A percentile compares a stretch with the other conserved stretches of the same genome.
These are phyloP conservation scores for Felis chaus DNA, from an alignment of 2,113 vertebrate species.

Conservation along the genomic window DNA sequence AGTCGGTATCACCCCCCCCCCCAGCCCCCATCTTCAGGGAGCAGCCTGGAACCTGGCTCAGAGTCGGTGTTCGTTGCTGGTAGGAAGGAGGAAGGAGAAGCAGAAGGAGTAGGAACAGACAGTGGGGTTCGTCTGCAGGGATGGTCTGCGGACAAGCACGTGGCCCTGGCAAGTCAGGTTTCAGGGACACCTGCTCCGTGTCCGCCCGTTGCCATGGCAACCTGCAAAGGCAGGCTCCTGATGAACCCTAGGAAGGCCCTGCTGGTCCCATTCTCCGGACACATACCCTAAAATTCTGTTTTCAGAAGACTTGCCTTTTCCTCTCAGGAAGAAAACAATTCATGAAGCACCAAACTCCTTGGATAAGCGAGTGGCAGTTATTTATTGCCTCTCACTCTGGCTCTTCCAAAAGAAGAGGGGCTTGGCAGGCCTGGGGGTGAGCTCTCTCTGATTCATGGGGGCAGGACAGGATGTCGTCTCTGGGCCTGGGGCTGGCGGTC, in stretches of 20 bases:
- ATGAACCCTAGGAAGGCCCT: fast-evolving
- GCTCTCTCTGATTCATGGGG: constrained; percentile 35
- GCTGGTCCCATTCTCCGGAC: not conserved
- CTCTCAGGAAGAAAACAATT: constrained; percentile 3
- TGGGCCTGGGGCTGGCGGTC: not conserved
- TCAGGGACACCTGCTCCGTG: not conserved
- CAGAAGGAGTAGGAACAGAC: no score
- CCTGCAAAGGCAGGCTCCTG: not conserved
- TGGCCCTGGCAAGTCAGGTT: not conserved
- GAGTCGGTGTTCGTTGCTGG: not conserved
- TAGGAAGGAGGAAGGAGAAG: not conserved
- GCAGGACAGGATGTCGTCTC: not conserved
- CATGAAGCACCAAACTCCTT: not conserved
- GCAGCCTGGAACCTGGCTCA: not conserved
- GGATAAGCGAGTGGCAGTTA: not conserved
- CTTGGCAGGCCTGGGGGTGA: not conserved
- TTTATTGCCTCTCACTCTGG: not conserved
- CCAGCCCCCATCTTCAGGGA: fast-evolving
- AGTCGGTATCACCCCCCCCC: not conserved
- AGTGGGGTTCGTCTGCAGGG: not conserved
- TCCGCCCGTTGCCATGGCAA: not conserved
- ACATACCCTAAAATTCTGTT: not conserved
- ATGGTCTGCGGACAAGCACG: not conserved
- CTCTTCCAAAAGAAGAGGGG: not conserved
- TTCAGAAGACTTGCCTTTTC: not conserved